phyloP scores from a whole-genome alignment of 2,797 vertebrate species.

The Masticophis lateralis region DNA sequence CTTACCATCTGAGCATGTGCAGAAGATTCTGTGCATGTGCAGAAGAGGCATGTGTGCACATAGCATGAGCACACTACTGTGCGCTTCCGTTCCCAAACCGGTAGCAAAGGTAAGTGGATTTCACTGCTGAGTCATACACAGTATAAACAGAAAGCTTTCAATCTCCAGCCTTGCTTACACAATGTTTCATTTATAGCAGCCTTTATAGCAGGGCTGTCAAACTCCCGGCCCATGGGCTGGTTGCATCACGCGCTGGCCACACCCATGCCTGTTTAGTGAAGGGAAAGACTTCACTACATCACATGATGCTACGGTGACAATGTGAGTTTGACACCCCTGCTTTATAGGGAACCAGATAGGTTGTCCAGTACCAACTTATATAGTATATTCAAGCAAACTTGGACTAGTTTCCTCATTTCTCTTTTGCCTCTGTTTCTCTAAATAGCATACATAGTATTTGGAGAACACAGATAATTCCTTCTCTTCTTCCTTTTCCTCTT shows the following conservation, averaged over 20 bases:
- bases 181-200: neutral
- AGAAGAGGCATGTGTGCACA: too few relatives aligned
- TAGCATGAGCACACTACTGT: too few relatives aligned
- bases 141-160: neutral
- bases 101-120: too few relatives aligned
- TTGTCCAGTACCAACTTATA: neutral
- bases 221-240: too few relatives aligned
- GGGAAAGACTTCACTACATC: too few relatives aligned
- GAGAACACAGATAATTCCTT: neutral
- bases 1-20: too few relatives aligned
- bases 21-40: too few relatives aligned
- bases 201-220: neutral
- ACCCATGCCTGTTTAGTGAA: too few relatives aligned
- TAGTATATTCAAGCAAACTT: neutral
- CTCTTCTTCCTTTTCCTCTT: neutral
- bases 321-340: too few relatives aligned
- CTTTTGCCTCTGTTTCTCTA: neutral
- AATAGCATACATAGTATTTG: neutral
- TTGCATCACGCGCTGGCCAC: too few relatives aligned
- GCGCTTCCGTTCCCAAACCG: too few relatives aligned
- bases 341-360: neutral
- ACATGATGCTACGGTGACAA: too few relatives aligned
- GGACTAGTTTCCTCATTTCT: neutral
- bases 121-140: neutral
- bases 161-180: neutral